Conservation (phyloP, 2,888 invertebrate species). For the Xanthostigma xanthostigma region DNA sequence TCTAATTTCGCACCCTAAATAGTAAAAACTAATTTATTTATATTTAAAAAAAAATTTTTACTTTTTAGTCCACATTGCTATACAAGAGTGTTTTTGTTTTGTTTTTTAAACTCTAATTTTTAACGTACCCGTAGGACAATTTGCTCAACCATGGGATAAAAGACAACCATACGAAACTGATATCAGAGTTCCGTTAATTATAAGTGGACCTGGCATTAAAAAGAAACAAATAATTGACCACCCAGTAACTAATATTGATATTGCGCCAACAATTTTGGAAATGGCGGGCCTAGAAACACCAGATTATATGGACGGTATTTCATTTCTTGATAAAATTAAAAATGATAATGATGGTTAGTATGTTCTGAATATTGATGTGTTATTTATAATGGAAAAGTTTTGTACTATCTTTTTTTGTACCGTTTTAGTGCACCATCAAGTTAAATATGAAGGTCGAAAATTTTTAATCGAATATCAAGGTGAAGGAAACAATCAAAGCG, state of each 20-base stretch:
- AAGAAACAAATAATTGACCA: constrained; percentile 31
- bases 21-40: no score
- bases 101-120: no score
- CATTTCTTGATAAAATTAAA: constrained; percentile 22
- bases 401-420: background rate
- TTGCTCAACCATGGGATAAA: constrained; percentile 77
- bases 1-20: no score
- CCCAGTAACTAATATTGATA: constrained; percentile 62
- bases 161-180: constrained; percentile 85
- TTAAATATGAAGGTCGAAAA: constrained; percentile 27
- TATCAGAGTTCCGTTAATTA: constrained; percentile 65
- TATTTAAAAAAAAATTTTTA: no score
- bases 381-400: constrained; percentile 15
- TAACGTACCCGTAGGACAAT: constrained; percentile 49
- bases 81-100: no score
- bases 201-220: constrained; percentile 57
- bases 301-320: constrained; percentile 45
- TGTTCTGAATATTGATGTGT: constrained; percentile 3
- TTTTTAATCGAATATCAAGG: constrained; percentile 74
- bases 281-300: constrained; percentile 44
- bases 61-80: no score
- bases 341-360: background rate
- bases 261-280: constrained; percentile 68
- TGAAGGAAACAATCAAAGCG: constrained; percentile 43
- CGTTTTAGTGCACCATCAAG: background rate